These are phyloP conservation scores for Sebastiscus tertius DNA, from an alignment of 2,797 vertebrate genomes.

Conservation along the genomic window DNA sequence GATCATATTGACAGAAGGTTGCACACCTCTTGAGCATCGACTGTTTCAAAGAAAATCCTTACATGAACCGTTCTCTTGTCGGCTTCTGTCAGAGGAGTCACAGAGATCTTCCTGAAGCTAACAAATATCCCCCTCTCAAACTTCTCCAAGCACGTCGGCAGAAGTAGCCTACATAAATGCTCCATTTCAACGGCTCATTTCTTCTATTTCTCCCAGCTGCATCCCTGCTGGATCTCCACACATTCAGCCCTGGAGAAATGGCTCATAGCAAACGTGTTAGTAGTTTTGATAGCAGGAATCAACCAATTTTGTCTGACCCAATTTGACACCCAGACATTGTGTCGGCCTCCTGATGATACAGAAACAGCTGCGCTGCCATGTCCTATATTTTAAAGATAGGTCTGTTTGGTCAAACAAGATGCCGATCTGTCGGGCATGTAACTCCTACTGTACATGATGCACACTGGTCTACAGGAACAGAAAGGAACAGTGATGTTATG, in stretches of 20 bases:
- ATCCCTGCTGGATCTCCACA: conserved; percentile 16
- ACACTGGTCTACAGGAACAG: background rate
- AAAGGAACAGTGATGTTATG: background rate
- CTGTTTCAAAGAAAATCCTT: conserved; percentile 22
- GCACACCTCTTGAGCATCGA: background rate
- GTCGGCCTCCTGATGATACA: conserved; percentile 11
- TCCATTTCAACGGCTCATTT: conserved; percentile 47
- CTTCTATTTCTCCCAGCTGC: conserved; percentile 23
- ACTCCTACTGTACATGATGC: background rate
- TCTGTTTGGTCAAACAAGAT: background rate
- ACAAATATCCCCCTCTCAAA: conserved; percentile 29
- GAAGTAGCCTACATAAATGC: conserved; percentile 5
- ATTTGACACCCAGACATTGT: conserved; percentile 18
- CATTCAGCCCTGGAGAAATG: conserved; percentile 16
- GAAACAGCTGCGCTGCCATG: background rate
- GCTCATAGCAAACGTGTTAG: conserved; percentile 22
- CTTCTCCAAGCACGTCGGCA: conserved; percentile 13
- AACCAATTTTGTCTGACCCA: conserved; percentile 23
- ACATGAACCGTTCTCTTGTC: conserved; percentile 15
- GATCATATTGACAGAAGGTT: conserved; percentile 7
- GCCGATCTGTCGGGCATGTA: background rate
- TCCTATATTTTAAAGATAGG: background rate
- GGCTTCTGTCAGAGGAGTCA: conserved; percentile 13
- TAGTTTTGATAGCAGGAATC: conserved; percentile 12
- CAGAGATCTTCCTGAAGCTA: conserved; percentile 15